Base-by-base conservation (phyloP, 1,140 invertebrate genomes). In the Colletes latitarsis region DNA sequence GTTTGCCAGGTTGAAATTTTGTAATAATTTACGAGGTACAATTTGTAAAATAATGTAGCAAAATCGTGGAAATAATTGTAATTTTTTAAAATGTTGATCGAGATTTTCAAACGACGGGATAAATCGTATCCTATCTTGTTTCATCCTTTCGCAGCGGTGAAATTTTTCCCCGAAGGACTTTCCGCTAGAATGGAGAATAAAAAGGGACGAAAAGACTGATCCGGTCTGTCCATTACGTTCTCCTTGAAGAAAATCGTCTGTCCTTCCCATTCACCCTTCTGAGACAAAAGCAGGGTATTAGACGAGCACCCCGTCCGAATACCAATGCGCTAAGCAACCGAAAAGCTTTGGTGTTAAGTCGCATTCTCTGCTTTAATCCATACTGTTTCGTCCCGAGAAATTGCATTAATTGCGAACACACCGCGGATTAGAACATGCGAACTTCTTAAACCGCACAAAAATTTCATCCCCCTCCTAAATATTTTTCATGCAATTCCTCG, bases 221-320 rank as follows among this genome's bases (percentile, higher is more conserved):
- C 68, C 70, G 62, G 63, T 21, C 58, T 74, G 39, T 14, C 83
- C 83, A 87, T 90, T 89, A 88, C 82, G 64, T 88, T 66, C 82
- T 86, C 68, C 77, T 66, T 17, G 66, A 82, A 49, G 67, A 72
- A 87, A 84, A 84, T 89, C 81, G 81, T 69, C 74, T 10, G 21
- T n/a, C 74, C 67, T 71, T 66, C 77, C 39, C 15, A 63, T 63
- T 72, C 68, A 63, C 4, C 68, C 58, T 57, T 69, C 62, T 46
- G 68, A 90, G 90, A 91, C 90, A 91, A 91, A 90, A 88, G 83
- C 71, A 53, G 69, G 82, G 88, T 84, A 88, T 91, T 91, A 91
- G 81, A 74, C 72, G 82, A 76, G 82, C 77, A 75, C 84, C 81
- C 74, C 41, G n/a, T 55, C 39, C 72, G 90, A 90, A 91, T 90